phyloP scores from a whole-genome alignment of 1,140 invertebrate species.

The Phymastichus coffea region DNA sequence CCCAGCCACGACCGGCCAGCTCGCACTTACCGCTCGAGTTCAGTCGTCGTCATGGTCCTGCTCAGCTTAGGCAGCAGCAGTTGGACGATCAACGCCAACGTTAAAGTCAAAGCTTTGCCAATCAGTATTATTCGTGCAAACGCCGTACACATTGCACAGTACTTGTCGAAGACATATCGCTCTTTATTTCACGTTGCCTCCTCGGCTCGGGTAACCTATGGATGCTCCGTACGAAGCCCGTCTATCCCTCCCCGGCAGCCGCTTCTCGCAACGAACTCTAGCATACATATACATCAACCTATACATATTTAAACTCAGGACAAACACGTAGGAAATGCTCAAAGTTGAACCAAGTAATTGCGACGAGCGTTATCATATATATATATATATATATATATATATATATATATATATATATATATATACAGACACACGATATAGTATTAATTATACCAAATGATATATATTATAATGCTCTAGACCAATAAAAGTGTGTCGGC shows the following conservation, averaged over 20 bases:
- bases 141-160: conserved; percentile 35
- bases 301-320: conserved; percentile 21
- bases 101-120: conserved; percentile 12
- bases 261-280: too few relatives aligned
- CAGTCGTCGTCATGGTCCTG: not conserved
- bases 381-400: too few relatives aligned
- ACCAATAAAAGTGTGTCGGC: conserved; percentile 1
- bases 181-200: conserved; percentile 11
- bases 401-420: too few relatives aligned
- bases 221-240: not conserved
- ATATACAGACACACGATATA: too few relatives aligned
- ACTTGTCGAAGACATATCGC: conserved; percentile 40
- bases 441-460: too few relatives aligned
- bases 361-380: too few relatives aligned
- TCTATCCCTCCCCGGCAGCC: too few relatives aligned
- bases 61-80: not conserved
- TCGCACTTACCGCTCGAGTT: not conserved
- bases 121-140: conserved; percentile 25
- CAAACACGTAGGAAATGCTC: not conserved
- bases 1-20: not conserved
- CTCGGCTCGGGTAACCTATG: conserved; percentile 5
- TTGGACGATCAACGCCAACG: not conserved
- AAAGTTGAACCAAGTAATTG: conserved; percentile 11
- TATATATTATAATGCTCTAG: not conserved
- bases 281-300: conserved; percentile 27